A percentile compares a stretch with the other conserved stretches of the same genome.
phyloP scores from a whole-genome alignment of 35 echinoderm and acorn worm genomes.

The Apostichopus japonicus region DNA sequence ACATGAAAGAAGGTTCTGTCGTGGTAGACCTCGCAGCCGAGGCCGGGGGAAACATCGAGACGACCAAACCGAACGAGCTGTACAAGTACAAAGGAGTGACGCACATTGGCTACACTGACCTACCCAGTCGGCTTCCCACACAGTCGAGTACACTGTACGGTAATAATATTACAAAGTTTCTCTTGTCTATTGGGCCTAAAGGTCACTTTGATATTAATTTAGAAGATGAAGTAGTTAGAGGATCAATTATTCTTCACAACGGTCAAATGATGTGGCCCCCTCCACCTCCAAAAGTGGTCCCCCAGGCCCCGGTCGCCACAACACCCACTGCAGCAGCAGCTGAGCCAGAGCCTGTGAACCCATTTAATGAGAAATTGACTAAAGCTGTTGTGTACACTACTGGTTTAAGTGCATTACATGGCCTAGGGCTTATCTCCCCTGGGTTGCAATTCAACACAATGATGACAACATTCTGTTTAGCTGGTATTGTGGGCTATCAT shows the following conservation, averaged over 20 bases:
- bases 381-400: slow-evolving; percentile 77
- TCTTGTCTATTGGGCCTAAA: slow-evolving; percentile 90
- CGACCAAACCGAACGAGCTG: slow-evolving; percentile 87
- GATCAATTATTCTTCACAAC: slow-evolving; percentile 88
- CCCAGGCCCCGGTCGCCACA: slow-evolving; percentile 56
- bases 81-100: slow-evolving; percentile 95
- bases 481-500: slow-evolving; percentile 94
- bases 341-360: slow-evolving; percentile 59
- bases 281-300: slow-evolving; percentile 87
- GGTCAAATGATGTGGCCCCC: slow-evolving; percentile 98
- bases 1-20: slow-evolving; percentile 97
- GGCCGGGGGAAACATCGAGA: slow-evolving; percentile 98
- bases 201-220: slow-evolving; percentile 91
- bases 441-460: slow-evolving; percentile 84
- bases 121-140: slow-evolving; percentile 93
- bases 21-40: slow-evolving; percentile 95
- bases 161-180: slow-evolving; percentile 97
- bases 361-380: slow-evolving; percentile 73
- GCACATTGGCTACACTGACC: slow-evolving; percentile 91
- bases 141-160: slow-evolving; percentile 97
- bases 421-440: slow-evolving; percentile 84
- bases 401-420: slow-evolving; percentile 74
- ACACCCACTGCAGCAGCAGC: slow-evolving; percentile 35
- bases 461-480: slow-evolving; percentile 90
- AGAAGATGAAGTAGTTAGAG: slow-evolving; percentile 96